Percentiles rank a stretch among this genome's conserved stretches.
phyloP scores from a whole-genome alignment of 2,797 vertebrate genomes.

The Columba guinea region DNA sequence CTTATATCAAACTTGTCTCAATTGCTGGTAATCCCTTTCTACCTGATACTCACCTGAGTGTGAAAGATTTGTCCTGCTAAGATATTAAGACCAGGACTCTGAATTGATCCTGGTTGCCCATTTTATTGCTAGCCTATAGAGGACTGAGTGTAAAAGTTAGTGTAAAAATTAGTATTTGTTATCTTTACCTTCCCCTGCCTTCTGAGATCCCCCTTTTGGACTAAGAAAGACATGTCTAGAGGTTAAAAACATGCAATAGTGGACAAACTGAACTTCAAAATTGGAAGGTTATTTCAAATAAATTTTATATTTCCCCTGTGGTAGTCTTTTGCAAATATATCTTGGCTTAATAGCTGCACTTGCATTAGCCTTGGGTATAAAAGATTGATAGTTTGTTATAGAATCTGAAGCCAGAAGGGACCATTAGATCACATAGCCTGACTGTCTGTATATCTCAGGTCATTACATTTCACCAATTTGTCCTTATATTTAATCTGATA shows the following conservation, averaged over 20 bases:
- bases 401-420: neutral
- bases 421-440: neutral
- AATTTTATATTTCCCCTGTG: slow-evolving; percentile 47
- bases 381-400: slow-evolving; percentile 23
- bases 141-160: neutral
- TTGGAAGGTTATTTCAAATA: slow-evolving; percentile 52
- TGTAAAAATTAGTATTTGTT: slow-evolving; percentile 14
- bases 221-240: neutral
- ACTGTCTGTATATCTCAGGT: neutral
- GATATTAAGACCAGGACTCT: neutral
- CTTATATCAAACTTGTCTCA: neutral
- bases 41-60: neutral
- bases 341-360: slow-evolving; percentile 22
- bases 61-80: neutral
- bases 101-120: neutral
- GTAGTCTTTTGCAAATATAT: slow-evolving; percentile 57
- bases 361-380: neutral
- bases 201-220: neutral
- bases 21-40: neutral
- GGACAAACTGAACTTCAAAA: slow-evolving; percentile 49
- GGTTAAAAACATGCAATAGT: slow-evolving; percentile 15
- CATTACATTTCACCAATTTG: neutral
- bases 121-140: neutral
- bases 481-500: neutral
- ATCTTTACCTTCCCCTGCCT: neutral